Base-by-base conservation (phyloP, 2,888 invertebrate species). In the Drymonia ruficornis region DNA sequence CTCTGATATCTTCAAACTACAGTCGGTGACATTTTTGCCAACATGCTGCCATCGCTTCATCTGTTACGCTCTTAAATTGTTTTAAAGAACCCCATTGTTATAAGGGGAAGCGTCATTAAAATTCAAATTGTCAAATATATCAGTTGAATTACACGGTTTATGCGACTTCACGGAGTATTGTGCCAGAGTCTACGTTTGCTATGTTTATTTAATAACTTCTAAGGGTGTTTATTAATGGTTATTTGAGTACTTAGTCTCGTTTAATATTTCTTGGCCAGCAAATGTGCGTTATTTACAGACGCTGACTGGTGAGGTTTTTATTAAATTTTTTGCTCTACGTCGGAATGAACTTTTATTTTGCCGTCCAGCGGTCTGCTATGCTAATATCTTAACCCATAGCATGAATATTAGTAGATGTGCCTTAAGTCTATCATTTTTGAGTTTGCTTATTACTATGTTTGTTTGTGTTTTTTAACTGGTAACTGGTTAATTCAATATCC, bases 61-160 rank as follows among this genome's bases (percentile, higher is more conserved):
- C 23, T 23, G 23, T 11, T 0, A 36, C 13, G 6, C n/a, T 6
- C n/a, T n/a, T 13, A 36, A 43, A 72, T 57, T 60, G 71, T 65
- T 67, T 67, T 64, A 65, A 62, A 70, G 55, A 52, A 65, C 60
- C 58, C 58, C 56, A 62, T 66, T 72, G 65, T 69, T 70, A 70
- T 67, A 59, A 59, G 56, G 66, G 59, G 58, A 70, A 70, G 67
- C 73, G 68, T 70, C 70, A 74, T 74, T 78, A 66, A 70, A 77
- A 74, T 77, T 78, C 66, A 76, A 78, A 77, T 78, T 67, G 74
- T 66, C 70, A 72, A 72, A 70, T 76, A 75, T 72, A 74, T 78
- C 72, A 76, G 67, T 48, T 55, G 70, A 75, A 75, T 75, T 72
- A 71, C 68, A 63, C 61, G 64, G 68, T 65, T 71, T 70, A 72